Evolutionary conservation across 1,140 invertebrate genomes (phyloP), one percentile per base, ranked within the genome.

Genomic region (Globodera rostochiensis): DNA sequence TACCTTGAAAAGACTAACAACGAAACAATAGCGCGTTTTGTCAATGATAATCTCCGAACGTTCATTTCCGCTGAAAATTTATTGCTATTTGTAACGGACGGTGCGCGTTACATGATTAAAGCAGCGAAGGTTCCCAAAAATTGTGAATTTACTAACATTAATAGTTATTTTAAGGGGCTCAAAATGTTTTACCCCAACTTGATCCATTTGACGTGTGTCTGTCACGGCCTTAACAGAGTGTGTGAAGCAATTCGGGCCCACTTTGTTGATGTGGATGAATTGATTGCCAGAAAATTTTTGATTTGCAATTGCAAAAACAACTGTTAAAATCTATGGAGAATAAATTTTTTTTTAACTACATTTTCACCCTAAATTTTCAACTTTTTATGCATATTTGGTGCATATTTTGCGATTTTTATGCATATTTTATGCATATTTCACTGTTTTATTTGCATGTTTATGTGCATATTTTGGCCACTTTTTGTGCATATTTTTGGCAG

Each of bases 1-100:
- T 57, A 66, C 19, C 49, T 75, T 11, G 74, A 75, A 25, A 75
- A 75, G 21, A 75, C 74, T n/a, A 75, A 75, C 49, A 8, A 21
- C 25, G 15, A 46, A 4, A 77, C 75, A 60, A 77, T 77, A 13
- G 25, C 53, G 0, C 49, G 75, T 7, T 77, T 77, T 64, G 75
- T 77, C 25, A 66, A 66, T 11, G 75, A 77, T 19, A 60, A 60
- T 60, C 57, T 60, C 1, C 57, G 57, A 9, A 9, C 0, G 1
- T 21, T 21, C 8, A 74, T 73, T 36, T n/a, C 19, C 19, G 73
- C 47, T 8, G 73, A 73, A 6, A 25, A 21, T 6, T 47, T 73
- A 19, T 45, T 73, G 21, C n/a, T 73, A 7, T 25, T 73, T 5
- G 73, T 73, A 21, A 73, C n/a, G 6, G 73, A 73, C 25, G 73